phyloP scores from a whole-genome alignment of 2,888 invertebrate genomes.

The Ecliptopera silaceata region DNA sequence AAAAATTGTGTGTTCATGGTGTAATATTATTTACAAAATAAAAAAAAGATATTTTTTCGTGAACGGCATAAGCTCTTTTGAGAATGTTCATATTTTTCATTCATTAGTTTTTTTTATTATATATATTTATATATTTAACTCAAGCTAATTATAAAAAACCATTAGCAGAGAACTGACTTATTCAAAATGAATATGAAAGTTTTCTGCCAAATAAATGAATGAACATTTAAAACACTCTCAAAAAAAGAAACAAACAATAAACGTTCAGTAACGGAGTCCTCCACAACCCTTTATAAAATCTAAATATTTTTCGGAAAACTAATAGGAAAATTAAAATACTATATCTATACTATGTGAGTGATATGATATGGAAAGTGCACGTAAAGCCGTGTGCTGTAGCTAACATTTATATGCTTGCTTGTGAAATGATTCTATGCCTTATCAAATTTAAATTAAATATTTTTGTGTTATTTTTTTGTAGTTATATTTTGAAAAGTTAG shows the following conservation, averaged over 20 bases:
- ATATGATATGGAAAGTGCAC: slow-evolving; percentile 43
- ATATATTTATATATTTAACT: no score
- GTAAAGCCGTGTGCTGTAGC: slow-evolving; percentile 44
- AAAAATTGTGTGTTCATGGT: slow-evolving; percentile 66
- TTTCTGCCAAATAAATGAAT: slow-evolving; percentile 28
- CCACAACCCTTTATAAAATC: slow-evolving; percentile 72
- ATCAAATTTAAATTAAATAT: slow-evolving; percentile 3
- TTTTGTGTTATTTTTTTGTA: slow-evolving; percentile 7
- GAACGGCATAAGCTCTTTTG: slow-evolving; percentile 47
- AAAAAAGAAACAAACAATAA: slow-evolving; percentile 33
- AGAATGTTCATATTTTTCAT: slow-evolving; percentile 41
- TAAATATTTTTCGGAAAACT: slow-evolving; percentile 25
- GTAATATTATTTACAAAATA: slow-evolving; percentile 44
- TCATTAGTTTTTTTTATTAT: slow-evolving; percentile 23
- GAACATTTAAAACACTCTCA: slow-evolving; percentile 28
- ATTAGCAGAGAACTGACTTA: slow-evolving; percentile 9
- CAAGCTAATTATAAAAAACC: not conserved
- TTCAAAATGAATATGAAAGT: not conserved
- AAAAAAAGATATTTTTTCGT: slow-evolving; percentile 27
- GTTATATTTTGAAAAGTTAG: no score
- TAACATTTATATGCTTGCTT: slow-evolving; percentile 27
- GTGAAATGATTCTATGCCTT: slow-evolving; percentile 2
- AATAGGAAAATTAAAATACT: slow-evolving; percentile 29
- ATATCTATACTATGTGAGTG: slow-evolving; percentile 38
- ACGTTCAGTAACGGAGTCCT: slow-evolving; percentile 56